phyloP scores from a whole-genome alignment of 1,140 invertebrate species.

The Drosophila rufa region DNA sequence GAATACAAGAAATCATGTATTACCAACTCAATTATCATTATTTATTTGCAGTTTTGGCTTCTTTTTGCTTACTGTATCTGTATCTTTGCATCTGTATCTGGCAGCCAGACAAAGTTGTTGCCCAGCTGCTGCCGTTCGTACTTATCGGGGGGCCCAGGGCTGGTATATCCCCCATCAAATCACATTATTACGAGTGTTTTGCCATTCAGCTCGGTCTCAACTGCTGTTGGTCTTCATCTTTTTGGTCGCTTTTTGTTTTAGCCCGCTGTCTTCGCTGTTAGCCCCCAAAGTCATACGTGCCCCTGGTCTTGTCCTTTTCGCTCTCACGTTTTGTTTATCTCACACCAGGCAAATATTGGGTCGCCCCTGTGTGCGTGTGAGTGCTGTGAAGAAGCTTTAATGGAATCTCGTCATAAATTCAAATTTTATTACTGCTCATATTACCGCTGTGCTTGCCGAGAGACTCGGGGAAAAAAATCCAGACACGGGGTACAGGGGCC shows the following conservation, averaged over 20 bases:
- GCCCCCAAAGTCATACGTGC: constrained; percentile 13
- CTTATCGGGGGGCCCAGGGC: constrained; percentile 5
- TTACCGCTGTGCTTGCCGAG: constrained; percentile 66
- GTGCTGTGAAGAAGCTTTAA: constrained; percentile 83
- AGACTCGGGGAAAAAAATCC: constrained; percentile 17
- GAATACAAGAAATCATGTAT: no score
- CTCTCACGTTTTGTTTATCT: constrained; percentile 48
- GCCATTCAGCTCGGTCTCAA: constrained; percentile 48
- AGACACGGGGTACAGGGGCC: constrained; percentile 35
- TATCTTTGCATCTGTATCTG: constrained; percentile 49
- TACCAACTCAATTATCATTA: no score
- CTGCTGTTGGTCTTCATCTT: constrained; percentile 45
- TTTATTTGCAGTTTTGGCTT: not conserved
- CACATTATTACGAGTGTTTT: constrained; percentile 78
- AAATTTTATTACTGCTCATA: constrained; percentile 84
- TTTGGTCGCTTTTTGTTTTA: constrained; percentile 45
- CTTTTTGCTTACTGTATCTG: constrained; percentile 23
- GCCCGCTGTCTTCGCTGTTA: constrained; percentile 59
- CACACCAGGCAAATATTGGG: constrained; percentile 74
- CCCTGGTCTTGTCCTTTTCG: constrained; percentile 23
- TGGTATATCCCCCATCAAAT: constrained; percentile 60
- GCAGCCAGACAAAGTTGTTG: constrained; percentile 74
- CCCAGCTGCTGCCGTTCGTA: constrained; percentile 52
- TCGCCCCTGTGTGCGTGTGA: constrained; percentile 47
- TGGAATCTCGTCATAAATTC: constrained; percentile 85